Conservation (phyloP, 2,113 vertebrate species). For the Thalassoma bifasciatum region DNA sequence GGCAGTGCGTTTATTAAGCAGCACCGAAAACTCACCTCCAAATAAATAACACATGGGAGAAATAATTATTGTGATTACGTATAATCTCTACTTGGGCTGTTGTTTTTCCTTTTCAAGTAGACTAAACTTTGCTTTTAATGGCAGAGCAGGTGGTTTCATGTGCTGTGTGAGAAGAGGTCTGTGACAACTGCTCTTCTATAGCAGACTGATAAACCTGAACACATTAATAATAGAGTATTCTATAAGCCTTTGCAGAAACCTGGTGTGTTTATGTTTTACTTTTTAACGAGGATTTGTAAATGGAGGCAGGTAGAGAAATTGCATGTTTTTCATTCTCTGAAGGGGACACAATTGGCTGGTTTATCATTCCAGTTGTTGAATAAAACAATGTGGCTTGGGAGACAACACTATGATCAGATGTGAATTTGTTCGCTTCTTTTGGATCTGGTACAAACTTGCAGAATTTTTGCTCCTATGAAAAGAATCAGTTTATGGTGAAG, state of each 20-base stretch:
- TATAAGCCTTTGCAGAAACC: background rate
- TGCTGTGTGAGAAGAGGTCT: constrained; percentile 16
- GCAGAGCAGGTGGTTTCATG: constrained; percentile 58
- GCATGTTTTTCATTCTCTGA: constrained; percentile 19
- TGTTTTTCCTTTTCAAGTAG: constrained; percentile 78
- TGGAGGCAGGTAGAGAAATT: background rate
- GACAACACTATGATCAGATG: constrained; percentile 1
- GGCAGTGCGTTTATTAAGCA: constrained; percentile 72
- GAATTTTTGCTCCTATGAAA: too few species aligned
- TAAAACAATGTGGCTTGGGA: constrained; percentile 12
- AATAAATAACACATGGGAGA: constrained; percentile 73
- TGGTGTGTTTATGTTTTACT: constrained; percentile 31
- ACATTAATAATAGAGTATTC: constrained; percentile 46
- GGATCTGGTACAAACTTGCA: background rate
- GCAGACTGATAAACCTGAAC: constrained; percentile 35
- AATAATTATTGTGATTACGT: constrained; percentile 81
- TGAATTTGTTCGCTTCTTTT: background rate
- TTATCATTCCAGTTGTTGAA: constrained; percentile 25
- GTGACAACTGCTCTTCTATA: constrained; percentile 27
- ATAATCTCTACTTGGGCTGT: constrained; percentile 61
- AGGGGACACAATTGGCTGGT: constrained; percentile 12
- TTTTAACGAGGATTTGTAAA: constrained; percentile 43
- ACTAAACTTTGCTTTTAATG: constrained; percentile 68
- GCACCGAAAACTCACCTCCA: constrained; percentile 65
- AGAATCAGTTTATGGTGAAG: too few species aligned